Evolutionary conservation across 1,140 invertebrate genomes (phyloP), one percentile per base, ranked within the genome.

Genomic region (Chymomyza costata): DNA sequence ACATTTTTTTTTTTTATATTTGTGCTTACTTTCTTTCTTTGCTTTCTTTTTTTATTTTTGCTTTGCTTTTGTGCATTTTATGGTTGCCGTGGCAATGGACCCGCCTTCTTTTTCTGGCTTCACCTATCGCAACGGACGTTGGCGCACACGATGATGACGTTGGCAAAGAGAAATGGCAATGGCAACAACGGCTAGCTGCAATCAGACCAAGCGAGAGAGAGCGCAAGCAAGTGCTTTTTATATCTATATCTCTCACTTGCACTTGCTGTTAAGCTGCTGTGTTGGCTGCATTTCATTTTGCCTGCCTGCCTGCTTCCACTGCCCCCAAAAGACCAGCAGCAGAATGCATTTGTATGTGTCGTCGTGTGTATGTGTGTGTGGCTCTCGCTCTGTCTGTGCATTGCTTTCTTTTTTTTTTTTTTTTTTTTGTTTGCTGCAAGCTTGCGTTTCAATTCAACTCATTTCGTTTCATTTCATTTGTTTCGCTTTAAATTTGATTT

Each of bases 41-140:
- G 39, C 28, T 50, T 66, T 35, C n/a, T 28, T 28, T 10, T 61
- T 50, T 40, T 35, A 25, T 38, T 15, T 25, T 21, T 45, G 30
- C 25, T 5, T 32, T 47, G 30, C 15, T 45, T 65, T 66, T 62
- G 37, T 80, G 73, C 73, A 78, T 44, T 78, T 65, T 53, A 56
- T 51, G 60, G 69, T 78, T 80, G 73, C 59, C 63, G 17, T 68
- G 60, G 73, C 60, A 80, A 80, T 80, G 74, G 73, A 80, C 67
- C 73, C 73, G 73, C 73, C 73, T 80, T 73, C 74, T 80, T 80
- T 80, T 59, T 43, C 60, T 43, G 74, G 56, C 60, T 70, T 49
- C 67, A 64, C 73, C 73, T 80, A 80, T 80, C 74, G 68, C 35
- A 80, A 46, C 56, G 74, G 45, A 58, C 43, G 32, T 43, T 47